phyloP scores from a whole-genome alignment of 2,888 invertebrate species.

The Apeira syringaria region DNA sequence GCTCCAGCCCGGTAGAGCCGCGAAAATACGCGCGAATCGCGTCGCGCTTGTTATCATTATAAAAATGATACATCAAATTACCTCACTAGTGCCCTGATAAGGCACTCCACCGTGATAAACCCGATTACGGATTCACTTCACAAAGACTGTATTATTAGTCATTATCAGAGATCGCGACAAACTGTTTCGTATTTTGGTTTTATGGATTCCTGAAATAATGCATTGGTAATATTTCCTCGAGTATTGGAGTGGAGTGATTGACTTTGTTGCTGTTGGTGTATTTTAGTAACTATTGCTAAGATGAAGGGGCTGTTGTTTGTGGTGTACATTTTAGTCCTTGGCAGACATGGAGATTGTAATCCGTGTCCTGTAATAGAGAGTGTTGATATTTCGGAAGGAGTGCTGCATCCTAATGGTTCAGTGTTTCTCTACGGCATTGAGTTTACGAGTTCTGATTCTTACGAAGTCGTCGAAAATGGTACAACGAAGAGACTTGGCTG shows the following conservation, averaged over 20 bases:
- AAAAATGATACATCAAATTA: conserved; percentile 74
- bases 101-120: conserved; percentile 55
- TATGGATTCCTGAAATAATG: conserved; percentile 25
- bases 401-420: conserved; percentile 49
- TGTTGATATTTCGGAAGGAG: conserved; percentile 60
- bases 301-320: conserved; percentile 46
- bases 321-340: conserved; percentile 34
- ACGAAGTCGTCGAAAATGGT: conserved; percentile 47
- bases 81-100: conserved; percentile 66
- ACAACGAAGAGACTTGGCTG: conserved; percentile 50
- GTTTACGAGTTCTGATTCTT: conserved; percentile 56
- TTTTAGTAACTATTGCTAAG: conserved; percentile 17
- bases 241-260: conserved; percentile 15
- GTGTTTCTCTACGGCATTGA: conserved; percentile 56
- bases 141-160: conserved; percentile 41
- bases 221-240: conserved; percentile 7
- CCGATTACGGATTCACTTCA: conserved; percentile 33
- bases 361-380: conserved; percentile 60
- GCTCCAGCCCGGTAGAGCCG: conserved; percentile 17
- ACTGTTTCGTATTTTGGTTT: conserved; percentile 17
- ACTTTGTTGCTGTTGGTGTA: conserved; percentile 13
- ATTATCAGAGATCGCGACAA: conserved; percentile 30
- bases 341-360: conserved; percentile 33
- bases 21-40: conserved; percentile 33
- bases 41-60: conserved; percentile 59